Evolutionary conservation across 2,888 invertebrate species (phyloP).

Genomic region (Chrysina gloriosa): DNA sequence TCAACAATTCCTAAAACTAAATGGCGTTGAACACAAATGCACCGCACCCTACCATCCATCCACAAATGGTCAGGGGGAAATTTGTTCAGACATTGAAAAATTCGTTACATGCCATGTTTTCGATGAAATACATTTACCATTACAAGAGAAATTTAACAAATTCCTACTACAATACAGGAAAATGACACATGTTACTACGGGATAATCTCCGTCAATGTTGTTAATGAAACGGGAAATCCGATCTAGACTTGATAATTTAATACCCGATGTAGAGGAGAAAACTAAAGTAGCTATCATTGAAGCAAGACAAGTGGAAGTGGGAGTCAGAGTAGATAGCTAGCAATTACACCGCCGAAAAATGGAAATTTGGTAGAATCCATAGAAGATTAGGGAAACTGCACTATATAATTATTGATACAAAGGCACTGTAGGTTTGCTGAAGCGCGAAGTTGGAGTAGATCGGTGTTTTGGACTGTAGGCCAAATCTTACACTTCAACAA

Average conservation of each 20-base stretch:
- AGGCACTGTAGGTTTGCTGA: no score
- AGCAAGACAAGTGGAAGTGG: background rate
- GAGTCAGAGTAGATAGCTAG: background rate
- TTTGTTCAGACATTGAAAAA: no score
- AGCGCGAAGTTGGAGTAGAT: no score
- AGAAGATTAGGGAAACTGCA: background rate
- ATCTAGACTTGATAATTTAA: background rate
- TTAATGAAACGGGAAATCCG: background rate
- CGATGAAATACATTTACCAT: background rate
- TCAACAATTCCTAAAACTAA: no score
- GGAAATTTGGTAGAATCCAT: no score
- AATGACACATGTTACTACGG: background rate
- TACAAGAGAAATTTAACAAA: no score
- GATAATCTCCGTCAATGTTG: background rate
- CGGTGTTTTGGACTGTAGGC: no score
- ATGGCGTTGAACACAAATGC: no score
- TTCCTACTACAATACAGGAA: background rate
- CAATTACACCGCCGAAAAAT: background rate
- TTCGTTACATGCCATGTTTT: background rate
- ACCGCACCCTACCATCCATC: no score
- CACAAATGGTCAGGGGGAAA: no score
- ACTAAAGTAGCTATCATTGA: background rate
- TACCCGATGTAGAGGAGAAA: constrained; percentile 1
- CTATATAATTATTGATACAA: background rate
- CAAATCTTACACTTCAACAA: no score